A percentile compares a stretch with the other conserved stretches of the same genome.
Evolutionary conservation across 92 coral and sea anemone genomes (phyloP).

Genomic region (Paragorgia papillata): DNA sequence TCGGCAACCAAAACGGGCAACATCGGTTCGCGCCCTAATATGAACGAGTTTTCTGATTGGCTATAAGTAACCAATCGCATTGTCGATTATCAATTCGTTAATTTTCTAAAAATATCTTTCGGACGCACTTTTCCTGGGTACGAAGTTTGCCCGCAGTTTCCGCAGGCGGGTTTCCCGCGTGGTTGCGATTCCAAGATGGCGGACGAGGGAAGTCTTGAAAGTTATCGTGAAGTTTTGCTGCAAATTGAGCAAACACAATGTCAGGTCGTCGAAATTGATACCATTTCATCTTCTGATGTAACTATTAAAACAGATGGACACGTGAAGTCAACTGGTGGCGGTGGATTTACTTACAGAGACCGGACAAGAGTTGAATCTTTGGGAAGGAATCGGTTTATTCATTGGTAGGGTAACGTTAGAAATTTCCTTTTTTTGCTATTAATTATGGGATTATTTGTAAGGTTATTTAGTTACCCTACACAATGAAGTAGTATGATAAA

Average conservation of each 20-base stretch:
- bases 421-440: neutral
- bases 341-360: slow-evolving; percentile 83
- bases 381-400: slow-evolving; percentile 85
- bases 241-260: slow-evolving; percentile 59
- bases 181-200: slow-evolving; percentile 76
- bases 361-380: slow-evolving; percentile 65
- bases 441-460: too few relatives aligned
- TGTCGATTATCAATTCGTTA: too few relatives aligned
- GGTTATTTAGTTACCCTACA: too few relatives aligned
- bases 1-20: too few relatives aligned
- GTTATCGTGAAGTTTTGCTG: slow-evolving; percentile 72
- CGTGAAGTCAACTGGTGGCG: slow-evolving; percentile 68
- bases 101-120: too few relatives aligned
- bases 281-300: slow-evolving; percentile 64
- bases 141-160: too few relatives aligned
- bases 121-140: too few relatives aligned
- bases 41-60: too few relatives aligned
- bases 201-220: slow-evolving; percentile 57
- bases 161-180: neutral
- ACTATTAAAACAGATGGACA: slow-evolving; percentile 80
- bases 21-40: too few relatives aligned
- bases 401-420: slow-evolving; percentile 81
- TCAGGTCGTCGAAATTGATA: slow-evolving; percentile 66
- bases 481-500: too few relatives aligned
- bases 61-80: too few relatives aligned